A percentile compares a stretch with the other conserved stretches of the same genome.
These are phyloP conservation scores for Yponomeuta evonymella DNA, from an alignment of 2,888 invertebrate species.

Conservation along the genomic window DNA sequence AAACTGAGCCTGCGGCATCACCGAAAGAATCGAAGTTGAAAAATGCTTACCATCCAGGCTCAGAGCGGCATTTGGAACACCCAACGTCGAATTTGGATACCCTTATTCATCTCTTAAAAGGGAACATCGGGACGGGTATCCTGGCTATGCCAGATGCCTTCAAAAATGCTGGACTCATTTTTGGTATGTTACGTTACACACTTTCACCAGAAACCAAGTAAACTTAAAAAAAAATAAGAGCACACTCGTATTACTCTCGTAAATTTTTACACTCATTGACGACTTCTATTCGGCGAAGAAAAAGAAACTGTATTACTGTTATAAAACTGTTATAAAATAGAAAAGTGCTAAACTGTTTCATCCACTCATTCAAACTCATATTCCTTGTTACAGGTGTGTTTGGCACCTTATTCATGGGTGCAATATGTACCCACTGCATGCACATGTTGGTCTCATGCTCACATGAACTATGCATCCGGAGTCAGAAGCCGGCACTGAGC, in stretches of 20 bases:
- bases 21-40: slow-evolving; percentile 45
- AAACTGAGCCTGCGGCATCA: slow-evolving; percentile 38
- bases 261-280: background rate
- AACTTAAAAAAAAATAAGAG: background rate
- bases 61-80: slow-evolving; percentile 83
- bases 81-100: slow-evolving; percentile 89
- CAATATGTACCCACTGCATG: slow-evolving; percentile 96
- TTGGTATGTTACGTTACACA: slow-evolving; percentile 72
- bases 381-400: slow-evolving; percentile 78
- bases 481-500: slow-evolving; percentile 81
- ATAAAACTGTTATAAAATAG: background rate
- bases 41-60: slow-evolving; percentile 73
- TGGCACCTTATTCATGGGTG: slow-evolving; percentile 88
- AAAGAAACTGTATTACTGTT: too few relatives aligned
- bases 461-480: slow-evolving; percentile 82
- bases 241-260: background rate
- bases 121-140: slow-evolving; percentile 93
- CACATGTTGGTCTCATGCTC: slow-evolving; percentile 86
- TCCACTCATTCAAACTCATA: background rate
- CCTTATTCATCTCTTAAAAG: slow-evolving; percentile 83
- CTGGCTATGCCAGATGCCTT: slow-evolving; percentile 98
- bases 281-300: background rate
- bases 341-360: background rate
- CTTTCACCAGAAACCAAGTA: background rate
- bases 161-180: slow-evolving; percentile 90